phyloP scores from a whole-genome alignment of 2,888 invertebrate genomes.

The Suillia variegata region DNA sequence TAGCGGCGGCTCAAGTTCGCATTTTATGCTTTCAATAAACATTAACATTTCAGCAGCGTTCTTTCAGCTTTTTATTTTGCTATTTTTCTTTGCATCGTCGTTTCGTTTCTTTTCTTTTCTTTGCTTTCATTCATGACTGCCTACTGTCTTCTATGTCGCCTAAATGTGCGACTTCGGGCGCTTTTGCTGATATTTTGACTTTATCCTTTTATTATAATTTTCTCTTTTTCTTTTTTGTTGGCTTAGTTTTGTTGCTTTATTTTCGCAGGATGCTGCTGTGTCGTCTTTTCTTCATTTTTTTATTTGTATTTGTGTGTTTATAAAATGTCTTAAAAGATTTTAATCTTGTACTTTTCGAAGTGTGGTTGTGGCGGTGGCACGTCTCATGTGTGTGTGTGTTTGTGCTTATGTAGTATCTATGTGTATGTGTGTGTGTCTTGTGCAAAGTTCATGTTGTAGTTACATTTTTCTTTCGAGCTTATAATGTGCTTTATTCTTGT shows the following conservation, averaged over 20 bases:
- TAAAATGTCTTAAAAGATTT: slow-evolving; percentile 49
- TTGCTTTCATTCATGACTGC: slow-evolving; percentile 17
- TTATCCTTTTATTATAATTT: slow-evolving; percentile 15
- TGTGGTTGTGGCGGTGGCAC: background rate
- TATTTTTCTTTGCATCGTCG: no score
- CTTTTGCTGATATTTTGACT: slow-evolving; percentile 5
- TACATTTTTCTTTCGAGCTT: no score
- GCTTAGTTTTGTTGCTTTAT: no score
- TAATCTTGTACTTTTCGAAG: slow-evolving; percentile 42
- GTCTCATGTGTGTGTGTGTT: background rate
- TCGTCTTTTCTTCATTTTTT: no score
- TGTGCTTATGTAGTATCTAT: background rate
- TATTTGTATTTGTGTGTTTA: slow-evolving; percentile 51
- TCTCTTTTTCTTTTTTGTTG: slow-evolving; percentile 13
- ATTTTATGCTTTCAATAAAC: slow-evolving; percentile 47
- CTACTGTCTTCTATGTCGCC: background rate
- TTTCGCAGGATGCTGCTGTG: background rate
- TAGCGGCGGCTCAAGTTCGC: no score
- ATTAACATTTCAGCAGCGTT: slow-evolving; percentile 37
- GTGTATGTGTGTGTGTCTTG: background rate
- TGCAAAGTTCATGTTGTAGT: no score
- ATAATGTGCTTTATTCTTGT: no score
- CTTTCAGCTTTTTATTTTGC: no score
- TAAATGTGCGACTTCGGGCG: background rate
- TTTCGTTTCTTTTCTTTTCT: slow-evolving; percentile 4